phyloP scores from a whole-genome alignment of 2,113 vertebrate species.

The Dromas ardeola region DNA sequence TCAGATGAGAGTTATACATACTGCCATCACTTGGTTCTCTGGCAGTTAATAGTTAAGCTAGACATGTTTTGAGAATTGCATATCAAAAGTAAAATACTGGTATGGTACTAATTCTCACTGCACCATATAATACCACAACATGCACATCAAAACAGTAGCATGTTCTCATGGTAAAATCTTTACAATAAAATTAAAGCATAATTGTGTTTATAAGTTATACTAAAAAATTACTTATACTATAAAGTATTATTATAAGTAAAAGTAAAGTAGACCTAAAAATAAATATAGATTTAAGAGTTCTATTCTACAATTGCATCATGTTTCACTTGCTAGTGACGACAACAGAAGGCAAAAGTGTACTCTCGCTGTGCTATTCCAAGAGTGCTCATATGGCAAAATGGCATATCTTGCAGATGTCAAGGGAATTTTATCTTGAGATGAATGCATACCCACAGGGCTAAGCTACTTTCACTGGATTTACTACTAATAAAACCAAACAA shows the following conservation, averaged over 20 bases:
- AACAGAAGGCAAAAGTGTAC: neutral
- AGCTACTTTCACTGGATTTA: neutral
- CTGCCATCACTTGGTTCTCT: neutral
- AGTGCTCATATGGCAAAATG: neutral
- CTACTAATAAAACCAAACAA: neutral
- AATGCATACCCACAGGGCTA: neutral
- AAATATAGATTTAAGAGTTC: neutral
- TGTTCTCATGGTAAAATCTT: neutral
- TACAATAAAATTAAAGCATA: neutral
- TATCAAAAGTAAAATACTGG: neutral
- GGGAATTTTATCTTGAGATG: neutral
- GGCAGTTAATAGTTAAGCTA: neutral
- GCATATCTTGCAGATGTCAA: neutral
- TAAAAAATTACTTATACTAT: neutral
- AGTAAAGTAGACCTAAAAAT: neutral
- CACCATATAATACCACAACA: neutral
- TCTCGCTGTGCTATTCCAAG: neutral
- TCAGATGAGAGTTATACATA: neutral
- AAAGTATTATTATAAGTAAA: neutral
- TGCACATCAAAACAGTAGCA: neutral
- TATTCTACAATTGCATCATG: neutral
- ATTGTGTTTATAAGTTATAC: neutral
- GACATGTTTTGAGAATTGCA: neutral
- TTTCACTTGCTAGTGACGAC: neutral
- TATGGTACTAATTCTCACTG: neutral